A percentile compares a stretch with the other conserved stretches of the same genome.
These are phyloP conservation scores for Metopia argyrocephala DNA, from an alignment of 2,888 invertebrate genomes.

Conservation along the genomic window DNA sequence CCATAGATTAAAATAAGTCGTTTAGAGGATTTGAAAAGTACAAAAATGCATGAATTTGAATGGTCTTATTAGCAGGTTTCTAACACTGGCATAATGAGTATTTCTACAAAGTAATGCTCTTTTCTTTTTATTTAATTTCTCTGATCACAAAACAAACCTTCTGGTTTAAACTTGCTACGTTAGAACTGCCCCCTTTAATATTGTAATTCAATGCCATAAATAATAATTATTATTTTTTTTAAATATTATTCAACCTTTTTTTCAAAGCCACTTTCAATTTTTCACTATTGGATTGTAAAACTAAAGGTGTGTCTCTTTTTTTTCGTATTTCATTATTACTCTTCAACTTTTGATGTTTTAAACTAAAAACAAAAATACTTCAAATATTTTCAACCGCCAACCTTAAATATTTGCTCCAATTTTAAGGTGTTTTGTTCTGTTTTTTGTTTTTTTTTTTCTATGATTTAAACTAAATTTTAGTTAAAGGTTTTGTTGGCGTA, in stretches of 20 bases:
- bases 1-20: no score
- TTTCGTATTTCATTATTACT: neutral
- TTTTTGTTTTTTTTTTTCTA: neutral
- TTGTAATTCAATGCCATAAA: neutral
- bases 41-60: no score
- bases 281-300: conserved; percentile 4
- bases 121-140: no score
- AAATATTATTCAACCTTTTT: conserved; percentile 21
- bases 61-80: no score
- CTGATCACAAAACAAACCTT: no score
- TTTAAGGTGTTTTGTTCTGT: neutral
- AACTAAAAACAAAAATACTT: conserved; percentile 32
- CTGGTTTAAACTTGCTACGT: neutral
- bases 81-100: no score
- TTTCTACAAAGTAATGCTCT: no score
- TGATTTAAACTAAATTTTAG: neutral
- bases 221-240: neutral
- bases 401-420: conserved; percentile 23
- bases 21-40: no score
- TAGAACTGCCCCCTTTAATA: neutral
- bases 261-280: conserved; percentile 21
- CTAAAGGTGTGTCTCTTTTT: conserved; percentile 56
- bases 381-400: conserved; percentile 44
- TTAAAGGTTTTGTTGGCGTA: neutral
- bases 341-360: conserved; percentile 12